Evolutionary conservation across 2,113 vertebrate species (phyloP).

Genomic region (Odocoileus hemionus): DNA sequence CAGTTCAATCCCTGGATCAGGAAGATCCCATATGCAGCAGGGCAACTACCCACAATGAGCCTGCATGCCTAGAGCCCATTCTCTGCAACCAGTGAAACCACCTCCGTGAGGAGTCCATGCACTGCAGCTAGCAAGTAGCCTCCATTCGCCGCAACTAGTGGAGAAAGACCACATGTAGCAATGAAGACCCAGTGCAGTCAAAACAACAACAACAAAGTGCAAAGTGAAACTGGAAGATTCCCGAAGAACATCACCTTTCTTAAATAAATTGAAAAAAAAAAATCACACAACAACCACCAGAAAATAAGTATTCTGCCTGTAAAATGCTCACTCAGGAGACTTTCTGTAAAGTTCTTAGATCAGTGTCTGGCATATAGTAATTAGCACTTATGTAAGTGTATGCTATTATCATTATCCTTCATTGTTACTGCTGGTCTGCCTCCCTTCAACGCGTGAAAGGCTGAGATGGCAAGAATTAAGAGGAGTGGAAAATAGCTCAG

Average conservation of each 20-base stretch:
- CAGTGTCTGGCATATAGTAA: not conserved
- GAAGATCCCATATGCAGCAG: not conserved
- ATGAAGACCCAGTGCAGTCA: not conserved
- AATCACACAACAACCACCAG: not conserved
- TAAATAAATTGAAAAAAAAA: not conserved
- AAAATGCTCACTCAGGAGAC: not conserved
- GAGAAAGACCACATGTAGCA: not conserved
- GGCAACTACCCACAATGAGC: not conserved
- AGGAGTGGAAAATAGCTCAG: not conserved
- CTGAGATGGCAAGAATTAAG: not conserved
- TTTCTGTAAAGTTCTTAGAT: not conserved
- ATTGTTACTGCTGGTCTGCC: not conserved
- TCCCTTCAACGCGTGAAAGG: not conserved
- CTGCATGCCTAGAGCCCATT: not conserved
- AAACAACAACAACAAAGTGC: not conserved
- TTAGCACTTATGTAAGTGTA: not conserved
- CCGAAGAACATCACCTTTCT: not conserved
- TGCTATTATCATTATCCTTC: not conserved
- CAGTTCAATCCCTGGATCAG: not conserved
- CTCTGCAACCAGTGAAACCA: not conserved
- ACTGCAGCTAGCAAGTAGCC: not conserved
- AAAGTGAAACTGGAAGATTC: not conserved
- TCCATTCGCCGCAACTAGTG: fast-evolving
- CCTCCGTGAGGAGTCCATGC: not conserved
- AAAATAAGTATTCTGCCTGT: not conserved